Evolutionary conservation across 2,113 vertebrate species (phyloP).

Genomic region (Halcyon malimbica): DNA sequence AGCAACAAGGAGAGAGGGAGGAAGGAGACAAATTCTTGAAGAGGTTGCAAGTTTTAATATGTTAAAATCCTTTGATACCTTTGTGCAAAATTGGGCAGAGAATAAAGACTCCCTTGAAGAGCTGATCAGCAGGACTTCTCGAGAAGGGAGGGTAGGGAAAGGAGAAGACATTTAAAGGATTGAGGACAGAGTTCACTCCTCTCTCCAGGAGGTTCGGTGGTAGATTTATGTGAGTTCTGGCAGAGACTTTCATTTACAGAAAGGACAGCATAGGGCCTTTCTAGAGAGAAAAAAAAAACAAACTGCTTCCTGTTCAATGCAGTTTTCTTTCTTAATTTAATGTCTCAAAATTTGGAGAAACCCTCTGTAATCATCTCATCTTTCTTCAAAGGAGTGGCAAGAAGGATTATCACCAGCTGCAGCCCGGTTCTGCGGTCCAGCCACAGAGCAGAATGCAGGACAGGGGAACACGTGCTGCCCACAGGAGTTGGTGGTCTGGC

Average conservation of each 20-base stretch:
- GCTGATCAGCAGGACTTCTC: neutral
- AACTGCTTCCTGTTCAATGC: neutral
- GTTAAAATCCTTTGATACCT: conserved; percentile 38
- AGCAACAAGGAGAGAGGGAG: neutral
- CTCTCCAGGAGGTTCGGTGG: neutral
- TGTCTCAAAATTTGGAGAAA: neutral
- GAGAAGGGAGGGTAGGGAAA: neutral
- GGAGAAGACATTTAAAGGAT: neutral
- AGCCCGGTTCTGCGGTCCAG: neutral
- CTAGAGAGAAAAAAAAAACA: neutral
- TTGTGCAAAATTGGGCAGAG: conserved; percentile 26
- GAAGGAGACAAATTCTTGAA: conserved; percentile 1
- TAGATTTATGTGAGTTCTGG: neutral
- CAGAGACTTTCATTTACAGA: neutral
- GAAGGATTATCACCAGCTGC: neutral
- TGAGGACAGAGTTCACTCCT: neutral
- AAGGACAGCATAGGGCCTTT: neutral
- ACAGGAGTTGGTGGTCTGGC: fast-evolving
- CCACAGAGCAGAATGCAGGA: neutral
- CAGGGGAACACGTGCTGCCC: neutral
- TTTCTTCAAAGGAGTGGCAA: neutral
- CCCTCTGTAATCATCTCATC: neutral
- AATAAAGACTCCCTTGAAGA: conserved; percentile 14
- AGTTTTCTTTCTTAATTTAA: neutral
- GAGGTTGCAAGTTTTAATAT: conserved; percentile 14